A percentile compares a stretch with the other conserved stretches of the same genome.
Conservation (phyloP, 2,797 vertebrate genomes). For the Crax fasciolata region DNA sequence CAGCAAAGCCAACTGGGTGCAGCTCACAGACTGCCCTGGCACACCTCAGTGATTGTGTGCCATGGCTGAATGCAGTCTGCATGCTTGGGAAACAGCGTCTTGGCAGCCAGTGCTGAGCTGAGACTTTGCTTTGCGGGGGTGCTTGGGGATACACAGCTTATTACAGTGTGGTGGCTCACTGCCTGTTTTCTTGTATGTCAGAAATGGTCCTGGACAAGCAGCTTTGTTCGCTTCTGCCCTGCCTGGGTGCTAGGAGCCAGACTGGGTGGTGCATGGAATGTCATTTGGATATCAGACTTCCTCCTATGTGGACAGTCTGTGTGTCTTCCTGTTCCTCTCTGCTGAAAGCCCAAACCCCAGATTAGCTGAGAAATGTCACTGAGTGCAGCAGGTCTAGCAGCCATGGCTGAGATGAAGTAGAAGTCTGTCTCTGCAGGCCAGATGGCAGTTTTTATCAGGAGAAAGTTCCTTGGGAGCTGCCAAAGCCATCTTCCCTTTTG, state of each 20-base stretch:
- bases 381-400: fast-evolving
- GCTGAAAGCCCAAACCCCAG: background rate
- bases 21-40: background rate
- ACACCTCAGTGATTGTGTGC: background rate
- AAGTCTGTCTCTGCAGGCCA: background rate
- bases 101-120: background rate
- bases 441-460: background rate
- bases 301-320: background rate
- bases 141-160: background rate
- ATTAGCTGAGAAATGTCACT: background rate
- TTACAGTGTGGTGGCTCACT: background rate
- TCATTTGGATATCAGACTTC: background rate
- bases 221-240: background rate
- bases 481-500: background rate
- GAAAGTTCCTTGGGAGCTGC: background rate
- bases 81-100: background rate
- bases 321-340: background rate
- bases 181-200: background rate
- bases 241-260: background rate
- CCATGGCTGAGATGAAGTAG: background rate
- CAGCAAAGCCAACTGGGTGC: background rate
- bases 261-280: background rate
- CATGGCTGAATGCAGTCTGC: background rate
- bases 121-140: background rate
- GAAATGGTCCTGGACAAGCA: background rate